phyloP scores from a whole-genome alignment of 2,797 vertebrate genomes.

The Notoglanidium macrostoma region DNA sequence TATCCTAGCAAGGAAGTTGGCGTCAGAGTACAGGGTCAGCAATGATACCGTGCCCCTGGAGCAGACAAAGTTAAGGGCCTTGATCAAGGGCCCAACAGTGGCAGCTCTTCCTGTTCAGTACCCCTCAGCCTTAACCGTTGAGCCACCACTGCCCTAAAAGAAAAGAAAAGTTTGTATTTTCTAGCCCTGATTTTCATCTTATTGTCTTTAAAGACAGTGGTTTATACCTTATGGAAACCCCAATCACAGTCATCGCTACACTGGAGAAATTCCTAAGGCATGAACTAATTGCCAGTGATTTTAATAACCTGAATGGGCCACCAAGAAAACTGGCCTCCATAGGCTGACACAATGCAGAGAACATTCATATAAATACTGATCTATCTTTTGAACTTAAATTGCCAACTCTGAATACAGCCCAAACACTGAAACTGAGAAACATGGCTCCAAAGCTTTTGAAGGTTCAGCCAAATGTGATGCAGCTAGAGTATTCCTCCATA shows the following conservation, averaged over 20 bases:
- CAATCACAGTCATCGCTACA: background rate
- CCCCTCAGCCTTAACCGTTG: too few relatives aligned
- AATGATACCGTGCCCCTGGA: too few relatives aligned
- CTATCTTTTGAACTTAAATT: background rate
- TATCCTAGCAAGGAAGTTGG: too few relatives aligned
- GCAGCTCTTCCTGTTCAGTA: too few relatives aligned
- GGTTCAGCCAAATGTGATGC: background rate
- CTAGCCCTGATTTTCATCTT: background rate
- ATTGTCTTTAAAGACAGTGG: background rate
- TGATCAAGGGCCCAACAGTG: too few relatives aligned
- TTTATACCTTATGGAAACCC: background rate
- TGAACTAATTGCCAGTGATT: background rate
- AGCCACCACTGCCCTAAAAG: too few relatives aligned
- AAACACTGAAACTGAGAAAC: background rate
- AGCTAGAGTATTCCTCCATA: background rate
- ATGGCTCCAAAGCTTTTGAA: background rate
- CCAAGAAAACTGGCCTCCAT: background rate
- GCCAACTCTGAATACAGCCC: background rate
- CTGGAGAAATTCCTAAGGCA: background rate
- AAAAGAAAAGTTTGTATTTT: background rate
- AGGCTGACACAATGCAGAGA: background rate
- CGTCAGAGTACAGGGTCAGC: too few relatives aligned
- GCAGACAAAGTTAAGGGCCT: too few relatives aligned
- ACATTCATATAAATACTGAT: slow-evolving; percentile 8
- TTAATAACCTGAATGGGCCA: background rate